phyloP scores from a whole-genome alignment of 2,888 invertebrate genomes.

The Monochamus alternatus region DNA sequence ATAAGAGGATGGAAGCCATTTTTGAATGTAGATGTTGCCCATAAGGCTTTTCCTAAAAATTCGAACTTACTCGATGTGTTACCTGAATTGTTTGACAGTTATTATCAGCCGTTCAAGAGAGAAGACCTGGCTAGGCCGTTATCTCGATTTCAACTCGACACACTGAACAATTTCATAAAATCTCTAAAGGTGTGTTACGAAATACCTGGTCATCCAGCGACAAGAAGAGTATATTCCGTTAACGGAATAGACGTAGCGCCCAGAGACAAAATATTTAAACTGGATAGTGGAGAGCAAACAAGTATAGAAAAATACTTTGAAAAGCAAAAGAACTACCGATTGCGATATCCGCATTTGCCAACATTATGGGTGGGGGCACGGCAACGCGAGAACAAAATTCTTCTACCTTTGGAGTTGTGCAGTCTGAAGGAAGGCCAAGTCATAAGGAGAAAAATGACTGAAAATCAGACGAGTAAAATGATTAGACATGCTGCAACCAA shows the following conservation, averaged over 20 bases:
- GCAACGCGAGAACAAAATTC: constrained; percentile 76
- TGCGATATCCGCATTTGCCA: constrained; percentile 81
- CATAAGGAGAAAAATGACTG: constrained; percentile 85
- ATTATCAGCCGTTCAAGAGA: constrained; percentile 23
- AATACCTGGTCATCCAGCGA: constrained; percentile 68
- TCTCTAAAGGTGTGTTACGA: constrained; percentile 70
- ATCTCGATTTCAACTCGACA: constrained; percentile 48
- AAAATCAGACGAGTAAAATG: constrained; percentile 89
- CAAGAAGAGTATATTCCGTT: constrained; percentile 70
- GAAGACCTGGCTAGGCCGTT: constrained; percentile 44
- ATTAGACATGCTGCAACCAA: constrained; percentile 88
- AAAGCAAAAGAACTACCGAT: constrained; percentile 65
- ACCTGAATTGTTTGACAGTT: constrained; percentile 41
- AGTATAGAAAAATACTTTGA: constrained; percentile 73
- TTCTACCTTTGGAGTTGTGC: constrained; percentile 89
- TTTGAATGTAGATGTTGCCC: constrained; percentile 92
- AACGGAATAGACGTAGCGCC: constrained; percentile 69
- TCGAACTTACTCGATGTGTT: constrained; percentile 71
- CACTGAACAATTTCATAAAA: constrained; percentile 52
- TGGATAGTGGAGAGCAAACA: constrained; percentile 55
- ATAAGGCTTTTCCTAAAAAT: constrained; percentile 83
- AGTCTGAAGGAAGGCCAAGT: constrained; percentile 84
- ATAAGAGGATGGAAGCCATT: constrained; percentile 91
- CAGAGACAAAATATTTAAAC: constrained; percentile 65
- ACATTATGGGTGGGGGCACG: constrained; percentile 83